These are phyloP conservation scores for Scaptodrosophila lebanonensis DNA, from an alignment of 1,140 invertebrate species.

Conservation along the genomic window DNA sequence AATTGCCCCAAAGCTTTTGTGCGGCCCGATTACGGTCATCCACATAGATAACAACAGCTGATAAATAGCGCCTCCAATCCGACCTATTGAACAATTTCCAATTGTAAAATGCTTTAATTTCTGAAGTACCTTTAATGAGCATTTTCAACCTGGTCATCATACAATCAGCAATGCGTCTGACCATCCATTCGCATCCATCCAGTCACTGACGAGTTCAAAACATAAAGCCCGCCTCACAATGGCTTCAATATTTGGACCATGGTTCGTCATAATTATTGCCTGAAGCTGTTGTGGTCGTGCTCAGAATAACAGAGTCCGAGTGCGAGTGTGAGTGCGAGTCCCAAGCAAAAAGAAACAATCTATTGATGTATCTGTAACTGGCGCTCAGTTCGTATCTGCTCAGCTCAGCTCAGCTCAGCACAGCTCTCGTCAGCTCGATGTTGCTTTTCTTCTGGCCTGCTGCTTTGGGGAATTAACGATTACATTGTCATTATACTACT, in stretches of 20 bases:
- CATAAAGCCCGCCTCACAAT: constrained; percentile 42
- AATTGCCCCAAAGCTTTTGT: constrained; percentile 46
- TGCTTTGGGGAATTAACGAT: constrained; percentile 67
- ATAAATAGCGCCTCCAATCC: constrained; percentile 66
- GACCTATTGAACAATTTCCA: too few species aligned
- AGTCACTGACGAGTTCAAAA: constrained; percentile 9
- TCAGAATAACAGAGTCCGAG: constrained; percentile 16
- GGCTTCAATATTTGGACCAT: constrained; percentile 60
- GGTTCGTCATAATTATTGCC: constrained; percentile 69
- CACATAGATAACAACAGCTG: constrained; percentile 67
- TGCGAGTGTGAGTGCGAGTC: constrained; percentile 33
- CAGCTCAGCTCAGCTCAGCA: constrained; percentile 19
- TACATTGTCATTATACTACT: constrained; percentile 27
- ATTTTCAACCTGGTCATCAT: constrained; percentile 75
- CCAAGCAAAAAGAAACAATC: constrained; percentile 43
- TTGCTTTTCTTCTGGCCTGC: too few species aligned
- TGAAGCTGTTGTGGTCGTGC: constrained; percentile 21
- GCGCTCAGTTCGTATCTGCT: constrained; percentile 25
- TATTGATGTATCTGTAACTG: constrained; percentile 49
- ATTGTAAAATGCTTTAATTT: constrained; percentile 75
- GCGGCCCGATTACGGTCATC: neutral
- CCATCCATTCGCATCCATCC: constrained; percentile 1
- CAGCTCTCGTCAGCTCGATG: constrained; percentile 22
- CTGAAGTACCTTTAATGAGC: constrained; percentile 73
- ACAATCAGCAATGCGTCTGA: constrained; percentile 59